Conservation (phyloP, 2,797 vertebrate species). For the Saxicola maurus region DNA sequence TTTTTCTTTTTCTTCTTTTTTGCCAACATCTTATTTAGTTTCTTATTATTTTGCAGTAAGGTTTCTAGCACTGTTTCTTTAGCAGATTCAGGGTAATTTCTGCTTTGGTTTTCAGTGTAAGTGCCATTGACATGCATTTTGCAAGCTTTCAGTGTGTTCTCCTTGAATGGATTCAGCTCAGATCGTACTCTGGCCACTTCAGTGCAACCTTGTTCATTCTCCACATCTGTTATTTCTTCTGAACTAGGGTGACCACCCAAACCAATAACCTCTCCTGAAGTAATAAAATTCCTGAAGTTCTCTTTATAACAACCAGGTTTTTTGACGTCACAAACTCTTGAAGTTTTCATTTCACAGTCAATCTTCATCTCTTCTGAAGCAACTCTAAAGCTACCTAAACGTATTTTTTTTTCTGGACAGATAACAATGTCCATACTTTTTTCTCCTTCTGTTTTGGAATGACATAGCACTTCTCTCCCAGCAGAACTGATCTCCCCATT, state of each 20-base stretch:
- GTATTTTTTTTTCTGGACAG: background rate
- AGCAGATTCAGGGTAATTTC: slow-evolving; percentile 57
- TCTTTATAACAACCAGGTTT: slow-evolving; percentile 67
- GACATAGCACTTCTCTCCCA: slow-evolving; percentile 14
- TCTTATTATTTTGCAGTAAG: slow-evolving; percentile 62
- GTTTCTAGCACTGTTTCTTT: slow-evolving; percentile 66
- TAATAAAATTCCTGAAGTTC: slow-evolving; percentile 64
- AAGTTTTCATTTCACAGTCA: slow-evolving; percentile 63
- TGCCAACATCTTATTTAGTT: slow-evolving; percentile 70
- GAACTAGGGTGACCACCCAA: slow-evolving; percentile 65
- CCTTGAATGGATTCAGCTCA: slow-evolving; percentile 61
- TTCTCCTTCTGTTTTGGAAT: slow-evolving; percentile 38
- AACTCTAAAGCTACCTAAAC: slow-evolving; percentile 42
- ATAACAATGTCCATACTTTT: background rate
- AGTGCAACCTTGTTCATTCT: slow-evolving; percentile 63
- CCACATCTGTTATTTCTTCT: slow-evolving; percentile 64
- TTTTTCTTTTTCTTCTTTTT: slow-evolving; percentile 91
- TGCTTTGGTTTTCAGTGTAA: slow-evolving; percentile 61
- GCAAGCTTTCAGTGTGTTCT: slow-evolving; percentile 70
- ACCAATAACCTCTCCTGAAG: slow-evolving; percentile 62
- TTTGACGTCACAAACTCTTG: slow-evolving; percentile 39
- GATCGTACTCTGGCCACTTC: slow-evolving; percentile 61
- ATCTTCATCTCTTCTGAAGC: slow-evolving; percentile 53
- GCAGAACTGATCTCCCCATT: slow-evolving; percentile 63
- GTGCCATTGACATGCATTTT: slow-evolving; percentile 70